Evolutionary conservation across 2,888 invertebrate species (phyloP), one percentile per base, ranked within the genome.

Genomic region (Dendrolimus pini): DNA sequence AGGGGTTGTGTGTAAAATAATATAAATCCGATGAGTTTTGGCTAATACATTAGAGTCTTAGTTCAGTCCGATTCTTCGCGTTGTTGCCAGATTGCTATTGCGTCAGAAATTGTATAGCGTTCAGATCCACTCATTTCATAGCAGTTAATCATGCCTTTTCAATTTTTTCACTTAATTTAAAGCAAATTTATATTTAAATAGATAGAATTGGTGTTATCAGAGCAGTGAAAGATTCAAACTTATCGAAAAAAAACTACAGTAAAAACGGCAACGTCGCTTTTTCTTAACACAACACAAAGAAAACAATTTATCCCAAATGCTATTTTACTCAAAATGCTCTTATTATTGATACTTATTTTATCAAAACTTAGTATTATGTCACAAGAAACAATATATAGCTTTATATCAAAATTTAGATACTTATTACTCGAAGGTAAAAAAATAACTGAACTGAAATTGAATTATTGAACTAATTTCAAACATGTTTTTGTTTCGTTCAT

Each of bases 81-180:
- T 77, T 85, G 89, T 89, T 89, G 89, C 88, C 89, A 88, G 82
- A 80, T 83, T 72, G 87, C 74, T 82, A 83, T 90, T 89, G 89
- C 89, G 83, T 90, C 89, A 90, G 90, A 89, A 72, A 85, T 63
- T 80, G 72, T 71, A 77, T 70, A 83, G 67, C 78, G 83, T 84
- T 87, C 85, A 82, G 78, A 80, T 68, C 69, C 74, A 83, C 77
- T 81, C 89, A 89, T 89, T 85, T 87, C 89, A 85, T 77, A 66
- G 76, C 77, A 82, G 77, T 77, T 73, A 64, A 78, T 70, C 85
- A 86, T 86, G 59, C 63, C 59, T 55, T 12, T 14, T 30, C 14
- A 57, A 55, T n/a, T 41, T 18, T 55, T 61, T 61, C 67, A 69
- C 68, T 65, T 60, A 58, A 47, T 47, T 47, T 10, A 47, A 47